Evolutionary conservation across 2,113 vertebrate species (phyloP), one percentile per base, ranked within the genome.

Genomic region (Chionis minor): DNA sequence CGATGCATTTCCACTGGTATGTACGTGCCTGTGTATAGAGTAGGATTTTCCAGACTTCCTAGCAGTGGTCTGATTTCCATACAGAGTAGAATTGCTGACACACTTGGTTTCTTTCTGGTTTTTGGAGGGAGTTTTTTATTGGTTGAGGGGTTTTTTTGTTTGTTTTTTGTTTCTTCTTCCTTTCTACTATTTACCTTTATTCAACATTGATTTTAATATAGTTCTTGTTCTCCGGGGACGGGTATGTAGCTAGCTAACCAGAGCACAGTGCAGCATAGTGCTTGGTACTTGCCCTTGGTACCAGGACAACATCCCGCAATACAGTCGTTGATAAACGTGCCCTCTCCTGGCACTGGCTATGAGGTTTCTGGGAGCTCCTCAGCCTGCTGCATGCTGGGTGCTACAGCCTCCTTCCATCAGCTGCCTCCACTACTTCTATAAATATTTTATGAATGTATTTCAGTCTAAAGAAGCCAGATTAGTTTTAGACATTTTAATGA

Each of bases 301-400:
- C 63, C 12, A 49, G 40, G 8, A 9, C 61, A 71, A 10, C 24
- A 58, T 92, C 62, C 61, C 51, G 15, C 21, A 78, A 77, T 28
- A 32, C 5, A 44, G 3, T 22, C 17, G 55, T 2, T 20, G 30
- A 42, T 6, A 88, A 67, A 32, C 1, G 0, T 20, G 14, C 30
- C 38, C 23, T 74, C 8, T 79, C 66, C 44, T 26, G 10, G 21
- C 3, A 4, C 23, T 65, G 38, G 4, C 52, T 52, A 0, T 26
- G 51, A 74, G 35, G 30, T 17, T 87, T 65, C 51, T 35, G 71
- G 45, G 32, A 87, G 35, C 20, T 61, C 23, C 38, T 62, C 21
- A 62, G 10, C 18, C 19, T 86, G 12, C 26, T 42, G 8, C 38
- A 10, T 26, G 19, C 22, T 72, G 38, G 6, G 30, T 75, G 14